Evolutionary conservation across 1,140 invertebrate species (phyloP).

Genomic region (Goniozus legneri): DNA sequence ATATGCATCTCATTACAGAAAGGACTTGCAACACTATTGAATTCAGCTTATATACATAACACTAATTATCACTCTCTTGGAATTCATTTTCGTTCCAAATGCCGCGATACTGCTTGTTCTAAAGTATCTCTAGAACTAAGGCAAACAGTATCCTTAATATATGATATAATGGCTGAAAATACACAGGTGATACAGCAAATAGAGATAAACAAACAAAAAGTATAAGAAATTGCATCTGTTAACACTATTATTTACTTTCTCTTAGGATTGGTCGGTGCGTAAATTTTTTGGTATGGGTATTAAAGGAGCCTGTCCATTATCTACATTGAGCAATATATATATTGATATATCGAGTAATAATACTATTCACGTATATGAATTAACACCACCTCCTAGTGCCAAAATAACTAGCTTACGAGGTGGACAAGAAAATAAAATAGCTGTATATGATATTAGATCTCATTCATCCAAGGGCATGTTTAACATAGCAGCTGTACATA

Average conservation of each 20-base stretch:
- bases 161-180: constrained; percentile 63
- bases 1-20: constrained; percentile 48
- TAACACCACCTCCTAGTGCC: constrained; percentile 58
- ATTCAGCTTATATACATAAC: constrained; percentile 87
- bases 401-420: constrained; percentile 62
- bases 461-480: constrained; percentile 57
- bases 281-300: constrained; percentile 83
- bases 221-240: no score
- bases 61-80: constrained; percentile 90
- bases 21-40: constrained; percentile 84
- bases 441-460: constrained; percentile 65
- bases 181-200: constrained; percentile 45
- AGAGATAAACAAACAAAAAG: no score
- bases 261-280: constrained; percentile 78
- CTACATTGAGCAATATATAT: constrained; percentile 74
- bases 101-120: constrained; percentile 64
- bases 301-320: constrained; percentile 73
- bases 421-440: constrained; percentile 63
- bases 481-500: constrained; percentile 64
- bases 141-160: constrained; percentile 82
- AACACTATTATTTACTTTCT: constrained; percentile 1
- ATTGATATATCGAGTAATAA: constrained; percentile 73
- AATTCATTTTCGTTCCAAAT: constrained; percentile 79
- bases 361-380: constrained; percentile 55
- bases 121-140: constrained; percentile 70